phyloP scores from a whole-genome alignment of 2,797 vertebrate genomes.

The Adelosebastes latens region DNA sequence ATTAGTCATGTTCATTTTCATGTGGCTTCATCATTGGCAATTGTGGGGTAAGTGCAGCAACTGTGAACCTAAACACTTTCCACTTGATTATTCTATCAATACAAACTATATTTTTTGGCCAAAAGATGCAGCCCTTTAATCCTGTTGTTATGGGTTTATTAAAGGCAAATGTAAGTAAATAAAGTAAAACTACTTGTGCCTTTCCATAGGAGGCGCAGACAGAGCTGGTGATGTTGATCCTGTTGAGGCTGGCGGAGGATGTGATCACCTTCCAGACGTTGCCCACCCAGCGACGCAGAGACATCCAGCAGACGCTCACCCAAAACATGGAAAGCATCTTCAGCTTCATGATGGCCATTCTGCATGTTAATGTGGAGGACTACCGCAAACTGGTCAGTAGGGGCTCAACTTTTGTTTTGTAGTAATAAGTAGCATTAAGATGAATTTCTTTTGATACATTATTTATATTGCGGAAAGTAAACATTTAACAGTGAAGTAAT shows the following conservation, averaged over 20 bases:
- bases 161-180: not conserved
- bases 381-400: conserved; percentile 89
- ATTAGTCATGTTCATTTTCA: conserved; percentile 17
- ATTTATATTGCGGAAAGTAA: not conserved
- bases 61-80: not conserved
- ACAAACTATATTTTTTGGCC: not conserved
- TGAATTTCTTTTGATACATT: not conserved
- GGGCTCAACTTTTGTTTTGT: not conserved
- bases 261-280: conserved; percentile 97
- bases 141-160: not conserved
- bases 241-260: conserved; percentile 94
- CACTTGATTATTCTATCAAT: not conserved
- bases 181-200: not conserved
- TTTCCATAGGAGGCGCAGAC: conserved; percentile 91
- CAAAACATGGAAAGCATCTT: conserved; percentile 97
- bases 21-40: not conserved
- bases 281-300: conserved; percentile 91
- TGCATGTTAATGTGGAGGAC: conserved; percentile 90
- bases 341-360: conserved; percentile 89
- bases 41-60: not conserved
- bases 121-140: not conserved
- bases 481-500: not conserved
- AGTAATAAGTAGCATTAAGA: not conserved
- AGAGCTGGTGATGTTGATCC: conserved; percentile 97
- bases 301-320: conserved; percentile 96